Conservation (phyloP, 2,888 invertebrate species). For the Pseudoips prasinana region DNA sequence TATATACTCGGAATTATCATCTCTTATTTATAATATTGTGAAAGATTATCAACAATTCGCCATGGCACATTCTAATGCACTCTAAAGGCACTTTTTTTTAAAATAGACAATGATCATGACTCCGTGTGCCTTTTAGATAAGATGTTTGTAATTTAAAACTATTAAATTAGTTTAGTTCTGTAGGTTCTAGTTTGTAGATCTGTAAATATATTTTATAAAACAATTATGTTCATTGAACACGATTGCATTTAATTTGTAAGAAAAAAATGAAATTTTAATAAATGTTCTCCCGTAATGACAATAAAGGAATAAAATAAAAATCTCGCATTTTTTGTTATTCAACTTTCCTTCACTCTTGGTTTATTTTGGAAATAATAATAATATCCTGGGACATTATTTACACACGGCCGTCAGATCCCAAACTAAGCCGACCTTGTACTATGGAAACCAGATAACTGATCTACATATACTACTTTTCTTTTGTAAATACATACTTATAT, state of each 20-base stretch:
- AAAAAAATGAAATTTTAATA: constrained; percentile 74
- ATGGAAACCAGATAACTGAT: no score
- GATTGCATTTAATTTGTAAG: constrained; percentile 68
- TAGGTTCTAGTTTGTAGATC: constrained; percentile 44
- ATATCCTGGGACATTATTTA: no score
- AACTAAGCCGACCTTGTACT: no score
- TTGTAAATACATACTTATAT: no score
- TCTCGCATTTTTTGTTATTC: neutral
- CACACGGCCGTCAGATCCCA: no score
- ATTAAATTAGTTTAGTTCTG: constrained; percentile 47
- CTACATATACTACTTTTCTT: no score
- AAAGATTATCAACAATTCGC: no score
- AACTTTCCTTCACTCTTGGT: no score
- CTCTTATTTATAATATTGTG: constrained; percentile 8
- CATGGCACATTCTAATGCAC: constrained; percentile 26
- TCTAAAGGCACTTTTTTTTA: constrained; percentile 27
- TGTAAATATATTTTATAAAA: constrained; percentile 73
- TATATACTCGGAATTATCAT: constrained; percentile 16
- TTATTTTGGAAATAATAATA: no score
- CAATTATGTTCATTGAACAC: constrained; percentile 74
- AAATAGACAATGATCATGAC: constrained; percentile 32
- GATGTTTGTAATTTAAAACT: constrained; percentile 66
- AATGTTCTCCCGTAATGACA: constrained; percentile 76
- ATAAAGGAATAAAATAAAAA: constrained; percentile 75
- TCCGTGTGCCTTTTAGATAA: constrained; percentile 65